Evolutionary conservation across 1,140 invertebrate genomes (phyloP).

Genomic region (Rhyzopertha dominica): DNA sequence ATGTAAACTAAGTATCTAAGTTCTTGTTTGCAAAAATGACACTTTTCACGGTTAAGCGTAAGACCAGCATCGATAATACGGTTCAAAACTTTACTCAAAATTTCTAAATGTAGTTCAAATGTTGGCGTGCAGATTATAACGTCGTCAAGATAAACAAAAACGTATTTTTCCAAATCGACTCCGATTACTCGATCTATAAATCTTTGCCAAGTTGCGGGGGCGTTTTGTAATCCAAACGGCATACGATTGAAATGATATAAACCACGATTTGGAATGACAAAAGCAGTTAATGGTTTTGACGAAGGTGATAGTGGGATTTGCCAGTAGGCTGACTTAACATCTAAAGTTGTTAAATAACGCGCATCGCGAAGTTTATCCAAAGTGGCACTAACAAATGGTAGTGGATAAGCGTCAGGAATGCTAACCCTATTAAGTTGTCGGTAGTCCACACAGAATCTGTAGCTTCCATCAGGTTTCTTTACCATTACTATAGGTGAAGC

Average conservation of each 20-base stretch:
- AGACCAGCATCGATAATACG: slow-evolving; percentile 26
- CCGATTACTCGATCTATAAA: slow-evolving; percentile 34
- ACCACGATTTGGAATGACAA: slow-evolving; percentile 31
- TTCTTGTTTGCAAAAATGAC: slow-evolving; percentile 26
- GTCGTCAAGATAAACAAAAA: slow-evolving; percentile 28
- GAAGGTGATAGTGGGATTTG: slow-evolving; percentile 34
- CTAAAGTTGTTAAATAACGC: slow-evolving; percentile 32
- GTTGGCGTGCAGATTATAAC: slow-evolving; percentile 29
- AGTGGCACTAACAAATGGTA: slow-evolving; percentile 17
- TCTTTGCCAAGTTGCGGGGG: slow-evolving; percentile 15
- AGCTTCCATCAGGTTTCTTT: slow-evolving; percentile 46
- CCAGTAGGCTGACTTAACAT: slow-evolving; percentile 36
- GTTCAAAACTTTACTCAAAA: slow-evolving; percentile 21
- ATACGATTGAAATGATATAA: slow-evolving; percentile 35
- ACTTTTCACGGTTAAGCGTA: too few species aligned
- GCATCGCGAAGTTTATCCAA: slow-evolving; percentile 33
- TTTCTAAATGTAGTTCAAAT: slow-evolving; percentile 32
- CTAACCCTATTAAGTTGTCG: slow-evolving; percentile 10
- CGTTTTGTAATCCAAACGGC: slow-evolving; percentile 31
- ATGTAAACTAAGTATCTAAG: slow-evolving; percentile 35
- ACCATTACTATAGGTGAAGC: slow-evolving; percentile 47
- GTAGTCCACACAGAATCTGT: slow-evolving; percentile 37
- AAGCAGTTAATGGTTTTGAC: slow-evolving; percentile 37
- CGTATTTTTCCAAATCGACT: slow-evolving; percentile 12
- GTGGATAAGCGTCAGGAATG: slow-evolving; percentile 9